Evolutionary conservation across 2,888 invertebrate genomes (phyloP).

Genomic region (Tigriopus californicus): DNA sequence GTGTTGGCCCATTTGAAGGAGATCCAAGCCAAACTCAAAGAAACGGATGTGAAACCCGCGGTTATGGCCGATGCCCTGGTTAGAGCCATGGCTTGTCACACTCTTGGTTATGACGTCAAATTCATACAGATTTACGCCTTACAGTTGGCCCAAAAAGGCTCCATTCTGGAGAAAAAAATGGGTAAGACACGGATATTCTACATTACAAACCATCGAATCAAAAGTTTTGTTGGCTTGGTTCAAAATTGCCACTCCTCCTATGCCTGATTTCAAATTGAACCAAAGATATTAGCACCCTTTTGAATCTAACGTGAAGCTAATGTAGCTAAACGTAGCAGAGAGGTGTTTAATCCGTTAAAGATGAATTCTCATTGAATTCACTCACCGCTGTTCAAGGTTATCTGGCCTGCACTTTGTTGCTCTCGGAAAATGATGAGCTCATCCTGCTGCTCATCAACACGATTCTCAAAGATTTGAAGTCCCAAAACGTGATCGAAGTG

Average conservation of each 20-base stretch:
- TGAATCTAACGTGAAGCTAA: too few relatives aligned
- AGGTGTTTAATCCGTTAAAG: too few relatives aligned
- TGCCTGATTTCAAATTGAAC: too few relatives aligned
- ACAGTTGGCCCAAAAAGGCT: constrained; percentile 6
- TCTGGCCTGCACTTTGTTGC: background rate
- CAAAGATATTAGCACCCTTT: too few relatives aligned
- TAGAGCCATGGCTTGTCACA: background rate
- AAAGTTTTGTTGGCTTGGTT: too few relatives aligned
- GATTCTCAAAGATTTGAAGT: constrained; percentile 3
- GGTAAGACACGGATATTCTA: too few relatives aligned
- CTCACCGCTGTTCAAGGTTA: background rate
- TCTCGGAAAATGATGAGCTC: background rate
- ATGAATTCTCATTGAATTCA: too few relatives aligned
- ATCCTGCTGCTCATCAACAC: constrained; percentile 10
- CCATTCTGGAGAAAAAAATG: background rate
- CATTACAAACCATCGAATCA: too few relatives aligned
- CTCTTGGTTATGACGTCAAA: background rate
- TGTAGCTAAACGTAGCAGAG: too few relatives aligned
- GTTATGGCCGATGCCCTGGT: background rate
- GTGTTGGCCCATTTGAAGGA: background rate
- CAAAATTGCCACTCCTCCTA: too few relatives aligned
- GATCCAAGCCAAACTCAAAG: constrained; percentile 3
- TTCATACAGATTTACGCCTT: constrained; percentile 8
- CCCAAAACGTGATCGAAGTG: background rate
- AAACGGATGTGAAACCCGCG: background rate